A percentile compares a stretch with the other conserved stretches of the same genome.
Evolutionary conservation across 2,888 invertebrate species (phyloP).

Genomic region (Exephanes ischioxanthus): DNA sequence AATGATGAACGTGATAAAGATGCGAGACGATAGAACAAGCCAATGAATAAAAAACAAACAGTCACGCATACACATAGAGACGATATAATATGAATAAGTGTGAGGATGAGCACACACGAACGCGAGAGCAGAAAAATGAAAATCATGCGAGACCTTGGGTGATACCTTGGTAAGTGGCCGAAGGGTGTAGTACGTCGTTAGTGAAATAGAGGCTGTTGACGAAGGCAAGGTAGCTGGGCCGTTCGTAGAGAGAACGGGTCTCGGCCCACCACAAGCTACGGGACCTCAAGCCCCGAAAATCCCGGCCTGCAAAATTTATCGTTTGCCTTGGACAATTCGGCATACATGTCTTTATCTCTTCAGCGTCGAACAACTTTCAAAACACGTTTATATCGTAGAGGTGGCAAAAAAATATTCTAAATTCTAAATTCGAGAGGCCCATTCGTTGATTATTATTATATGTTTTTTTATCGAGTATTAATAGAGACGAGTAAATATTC

Average conservation of each 20-base stretch:
- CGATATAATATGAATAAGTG: slow-evolving; percentile 1
- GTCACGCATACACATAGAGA: slow-evolving; percentile 25
- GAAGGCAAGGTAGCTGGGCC: slow-evolving; percentile 81
- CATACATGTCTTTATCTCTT: slow-evolving; percentile 10
- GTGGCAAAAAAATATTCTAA: not conserved
- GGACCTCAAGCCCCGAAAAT: slow-evolving; percentile 81
- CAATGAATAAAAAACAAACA: slow-evolving; percentile 50
- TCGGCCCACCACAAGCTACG: slow-evolving; percentile 83
- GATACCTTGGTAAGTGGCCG: slow-evolving; percentile 82
- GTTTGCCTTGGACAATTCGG: slow-evolving; percentile 61
- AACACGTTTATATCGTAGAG: not conserved
- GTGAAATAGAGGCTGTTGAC: slow-evolving; percentile 83
- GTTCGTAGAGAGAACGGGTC: slow-evolving; percentile 79
- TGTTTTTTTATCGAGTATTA: slow-evolving; percentile 1
- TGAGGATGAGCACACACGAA: slow-evolving; percentile 32
- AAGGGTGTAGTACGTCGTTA: slow-evolving; percentile 81
- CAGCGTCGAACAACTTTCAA: slow-evolving; percentile 17
- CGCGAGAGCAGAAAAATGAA: slow-evolving; percentile 47
- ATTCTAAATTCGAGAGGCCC: not conserved
- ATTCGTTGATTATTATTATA: not conserved
- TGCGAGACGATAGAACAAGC: slow-evolving; percentile 56
- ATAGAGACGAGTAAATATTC: slow-evolving; percentile 34
- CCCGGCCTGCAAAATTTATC: slow-evolving; percentile 80
- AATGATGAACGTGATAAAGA: slow-evolving; percentile 5
- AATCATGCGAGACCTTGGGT: slow-evolving; percentile 68